Base-by-base conservation (phyloP, 30 jellyfish, hydroid and myxozoan genomes). In the Rhopilema esculentum region DNA sequence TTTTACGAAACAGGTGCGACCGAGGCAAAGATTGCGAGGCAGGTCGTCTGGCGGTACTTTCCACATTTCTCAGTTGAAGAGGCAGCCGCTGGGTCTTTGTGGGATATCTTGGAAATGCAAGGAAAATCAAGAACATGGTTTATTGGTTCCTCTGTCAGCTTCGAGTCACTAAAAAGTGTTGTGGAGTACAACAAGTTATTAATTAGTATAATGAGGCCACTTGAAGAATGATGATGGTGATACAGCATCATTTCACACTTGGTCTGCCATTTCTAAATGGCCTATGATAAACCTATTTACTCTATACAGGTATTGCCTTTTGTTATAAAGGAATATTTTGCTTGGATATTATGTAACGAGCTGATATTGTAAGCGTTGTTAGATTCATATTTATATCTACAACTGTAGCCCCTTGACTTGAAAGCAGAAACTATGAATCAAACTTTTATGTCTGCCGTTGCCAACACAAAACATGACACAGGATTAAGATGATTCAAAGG, bases 111-210 rank as follows among this genome's bases (percentile, higher is more conserved):
- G 57, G 90, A 82, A 63, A 57, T 70, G 80, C 97, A 90, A 68
- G 97, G 97, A 17, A 63, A 82, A 22, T 18, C 76, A 49, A 81
- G 30, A 30, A 90, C 66, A 82, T 90, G 97, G 97, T 90, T 72
- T 85, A 82, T 90, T 53, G 97, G 97, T 18, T 90, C 97, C 1
- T 81, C 93, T 12, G 97, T 82, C 70, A 81, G 87, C 21, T 90
- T 82, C 66, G 97, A 90, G 29, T 90, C 97, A 12, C 78, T 83
- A 67, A 90, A 81, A 48, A 84, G 97, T 23, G 97, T 90, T 1
- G 30, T 90, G 27, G 97, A 90, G 64, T 90, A 90, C 83, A 90
- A 90, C 74, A 90, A 82, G 50, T 49, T 90, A 21, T 72, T 90
- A 28, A 32, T 90, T 0, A 69, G 89, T 25, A 15, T 50, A 29